Percentiles rank a stretch among this genome's conserved stretches.
These are phyloP conservation scores for Palythoa caribaeorum DNA, from an alignment of 92 coral and sea anemone genomes.

Conservation along the genomic window DNA sequence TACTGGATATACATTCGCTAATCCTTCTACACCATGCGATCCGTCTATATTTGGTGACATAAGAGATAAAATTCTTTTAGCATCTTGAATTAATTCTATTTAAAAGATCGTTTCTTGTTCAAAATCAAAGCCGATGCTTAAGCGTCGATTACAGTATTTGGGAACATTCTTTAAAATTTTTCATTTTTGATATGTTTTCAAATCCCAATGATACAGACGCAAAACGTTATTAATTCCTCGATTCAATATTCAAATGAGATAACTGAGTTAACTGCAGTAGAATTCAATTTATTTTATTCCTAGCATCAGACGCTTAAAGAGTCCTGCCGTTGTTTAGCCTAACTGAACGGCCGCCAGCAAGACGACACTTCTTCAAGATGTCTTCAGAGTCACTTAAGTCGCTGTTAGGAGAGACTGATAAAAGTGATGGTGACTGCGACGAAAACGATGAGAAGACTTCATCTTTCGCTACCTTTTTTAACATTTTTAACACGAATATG, in stretches of 20 bases:
- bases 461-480: constrained; percentile 86
- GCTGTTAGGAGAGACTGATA: constrained; percentile 46
- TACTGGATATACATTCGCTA: constrained; percentile 17
- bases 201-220: neutral
- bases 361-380: constrained; percentile 4
- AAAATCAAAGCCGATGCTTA: constrained; percentile 2
- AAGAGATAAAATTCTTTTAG: constrained; percentile 15
- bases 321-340: constrained; percentile 36
- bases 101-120: neutral
- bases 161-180: neutral
- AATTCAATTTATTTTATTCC: constrained; percentile 17
- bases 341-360: neutral
- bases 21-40: constrained; percentile 30
- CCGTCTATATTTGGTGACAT: constrained; percentile 18
- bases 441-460: constrained; percentile 67
- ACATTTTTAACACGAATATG: constrained; percentile 91
- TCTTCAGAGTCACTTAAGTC: constrained; percentile 49
- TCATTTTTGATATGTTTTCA: neutral
- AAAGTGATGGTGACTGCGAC: constrained; percentile 44
- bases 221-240: neutral
- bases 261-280: constrained; percentile 26
- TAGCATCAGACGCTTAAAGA: neutral
- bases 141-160: neutral
- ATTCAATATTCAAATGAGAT: constrained; percentile 22
- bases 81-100: neutral